phyloP scores from a whole-genome alignment of 1,140 invertebrate species.

The Condylostylus longicornis region DNA sequence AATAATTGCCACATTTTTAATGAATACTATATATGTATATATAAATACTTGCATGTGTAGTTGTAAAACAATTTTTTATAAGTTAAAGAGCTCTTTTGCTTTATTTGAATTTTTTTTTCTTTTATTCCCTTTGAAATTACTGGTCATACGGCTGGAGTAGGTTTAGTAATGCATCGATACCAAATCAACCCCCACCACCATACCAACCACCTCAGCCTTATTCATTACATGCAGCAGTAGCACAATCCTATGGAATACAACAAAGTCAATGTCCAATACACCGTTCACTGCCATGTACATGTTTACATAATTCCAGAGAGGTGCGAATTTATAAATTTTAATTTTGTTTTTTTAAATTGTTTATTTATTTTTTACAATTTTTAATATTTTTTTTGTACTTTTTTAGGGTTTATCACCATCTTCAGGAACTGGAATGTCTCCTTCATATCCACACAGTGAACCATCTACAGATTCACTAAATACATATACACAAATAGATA shows the following conservation, averaged over 20 bases:
- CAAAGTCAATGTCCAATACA: slow-evolving; percentile 43
- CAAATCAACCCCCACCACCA: slow-evolving; percentile 37
- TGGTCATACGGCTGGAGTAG: slow-evolving; percentile 36
- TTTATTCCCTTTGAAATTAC: slow-evolving; percentile 28
- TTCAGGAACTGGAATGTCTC: slow-evolving; percentile 43
- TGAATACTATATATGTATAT: no score
- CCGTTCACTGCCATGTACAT: slow-evolving; percentile 45
- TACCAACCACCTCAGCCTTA: slow-evolving; percentile 36
- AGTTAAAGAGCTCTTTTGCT: no score
- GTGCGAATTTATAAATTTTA: slow-evolving; percentile 9
- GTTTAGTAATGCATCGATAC: slow-evolving; percentile 31
- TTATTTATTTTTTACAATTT: slow-evolving; percentile 1
- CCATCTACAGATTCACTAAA: slow-evolving; percentile 39
- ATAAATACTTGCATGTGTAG: no score
- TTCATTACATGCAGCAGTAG: slow-evolving; percentile 30
- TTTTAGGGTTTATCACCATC: slow-evolving; percentile 44
- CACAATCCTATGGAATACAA: slow-evolving; percentile 22
- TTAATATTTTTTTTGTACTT: not conserved
- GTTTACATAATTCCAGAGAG: slow-evolving; percentile 31
- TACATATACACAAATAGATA: no score
- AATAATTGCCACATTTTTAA: no score
- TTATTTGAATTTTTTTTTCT: slow-evolving; percentile 12
- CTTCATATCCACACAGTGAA: slow-evolving; percentile 48
- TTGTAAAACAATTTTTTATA: no score
- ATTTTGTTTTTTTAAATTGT: not conserved